A percentile compares a stretch with the other conserved stretches of the same genome.
phyloP scores from a whole-genome alignment of 2,113 vertebrate genomes.

The Apteryx owenii region DNA sequence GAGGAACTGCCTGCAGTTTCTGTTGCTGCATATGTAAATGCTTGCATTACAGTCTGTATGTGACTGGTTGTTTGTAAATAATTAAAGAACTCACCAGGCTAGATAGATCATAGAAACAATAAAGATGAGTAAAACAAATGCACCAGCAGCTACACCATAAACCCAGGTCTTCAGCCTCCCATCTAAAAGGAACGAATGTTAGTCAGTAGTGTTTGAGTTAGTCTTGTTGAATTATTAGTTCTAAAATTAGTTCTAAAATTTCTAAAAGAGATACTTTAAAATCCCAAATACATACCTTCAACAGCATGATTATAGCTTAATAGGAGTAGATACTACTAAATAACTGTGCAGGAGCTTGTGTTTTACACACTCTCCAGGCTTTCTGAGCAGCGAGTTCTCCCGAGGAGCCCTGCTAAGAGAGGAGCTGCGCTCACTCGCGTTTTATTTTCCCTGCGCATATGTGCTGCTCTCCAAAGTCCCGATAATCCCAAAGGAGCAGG shows the following conservation, averaged over 20 bases:
- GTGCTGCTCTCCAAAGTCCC: background rate
- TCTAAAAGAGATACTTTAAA: background rate
- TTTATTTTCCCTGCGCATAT: background rate
- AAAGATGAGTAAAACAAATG: slow-evolving; percentile 97
- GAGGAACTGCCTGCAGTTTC: background rate
- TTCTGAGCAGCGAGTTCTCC: background rate
- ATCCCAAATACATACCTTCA: slow-evolving; percentile 1
- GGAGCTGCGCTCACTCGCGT: background rate
- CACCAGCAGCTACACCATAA: slow-evolving; percentile 95
- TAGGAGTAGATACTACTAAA: background rate
- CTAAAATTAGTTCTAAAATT: slow-evolving; percentile 24
- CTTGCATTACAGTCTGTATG: background rate
- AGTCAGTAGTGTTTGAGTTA: slow-evolving; percentile 75
- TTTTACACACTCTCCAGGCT: background rate
- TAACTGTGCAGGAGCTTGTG: background rate
- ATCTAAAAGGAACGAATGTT: slow-evolving; percentile 86
- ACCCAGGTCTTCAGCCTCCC: slow-evolving; percentile 99
- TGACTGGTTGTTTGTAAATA: slow-evolving; percentile 52
- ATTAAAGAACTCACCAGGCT: slow-evolving; percentile 93
- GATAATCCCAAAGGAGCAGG: background rate
- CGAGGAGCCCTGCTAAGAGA: too few species aligned
- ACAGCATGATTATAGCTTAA: background rate
- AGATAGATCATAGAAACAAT: slow-evolving; percentile 99
- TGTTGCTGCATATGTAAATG: background rate
- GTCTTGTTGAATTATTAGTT: slow-evolving; percentile 50